Evolutionary conservation across 2,888 invertebrate species (phyloP).

Genomic region (Agrochola lota): DNA sequence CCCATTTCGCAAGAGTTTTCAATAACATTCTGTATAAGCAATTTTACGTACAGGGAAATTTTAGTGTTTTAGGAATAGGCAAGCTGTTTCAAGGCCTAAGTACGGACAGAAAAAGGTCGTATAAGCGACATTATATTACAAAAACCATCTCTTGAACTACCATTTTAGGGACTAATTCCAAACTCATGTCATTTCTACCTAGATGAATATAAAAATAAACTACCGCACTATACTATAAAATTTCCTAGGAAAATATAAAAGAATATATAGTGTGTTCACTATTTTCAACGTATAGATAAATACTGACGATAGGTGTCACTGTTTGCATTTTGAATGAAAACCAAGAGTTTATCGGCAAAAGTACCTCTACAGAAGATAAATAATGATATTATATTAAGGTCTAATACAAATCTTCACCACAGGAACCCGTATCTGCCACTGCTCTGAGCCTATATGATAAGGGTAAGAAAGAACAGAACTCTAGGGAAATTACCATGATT

Average conservation of each 20-base stretch:
- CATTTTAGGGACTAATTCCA: slow-evolving; percentile 8
- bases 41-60: neutral
- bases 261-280: neutral
- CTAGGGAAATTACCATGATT: slow-evolving; percentile 49
- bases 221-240: neutral
- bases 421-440: slow-evolving; percentile 4
- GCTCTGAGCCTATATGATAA: slow-evolving; percentile 29
- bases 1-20: neutral
- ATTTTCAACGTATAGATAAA: neutral
- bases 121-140: slow-evolving; percentile 21
- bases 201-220: slow-evolving; percentile 4
- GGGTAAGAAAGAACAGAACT: slow-evolving; percentile 38
- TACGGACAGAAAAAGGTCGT: slow-evolving; percentile 50
- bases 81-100: slow-evolving; percentile 31
- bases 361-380: slow-evolving; percentile 1
- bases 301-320: neutral
- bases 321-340: neutral
- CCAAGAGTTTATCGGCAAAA: neutral
- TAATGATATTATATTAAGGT: neutral
- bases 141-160: slow-evolving; percentile 13
- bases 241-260: neutral
- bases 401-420: slow-evolving; percentile 14
- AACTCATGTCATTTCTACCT: neutral
- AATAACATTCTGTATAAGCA: neutral
- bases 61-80: slow-evolving; percentile 16